Conservation (phyloP, 2,888 invertebrate genomes). For the Drosophila multiciliata region DNA sequence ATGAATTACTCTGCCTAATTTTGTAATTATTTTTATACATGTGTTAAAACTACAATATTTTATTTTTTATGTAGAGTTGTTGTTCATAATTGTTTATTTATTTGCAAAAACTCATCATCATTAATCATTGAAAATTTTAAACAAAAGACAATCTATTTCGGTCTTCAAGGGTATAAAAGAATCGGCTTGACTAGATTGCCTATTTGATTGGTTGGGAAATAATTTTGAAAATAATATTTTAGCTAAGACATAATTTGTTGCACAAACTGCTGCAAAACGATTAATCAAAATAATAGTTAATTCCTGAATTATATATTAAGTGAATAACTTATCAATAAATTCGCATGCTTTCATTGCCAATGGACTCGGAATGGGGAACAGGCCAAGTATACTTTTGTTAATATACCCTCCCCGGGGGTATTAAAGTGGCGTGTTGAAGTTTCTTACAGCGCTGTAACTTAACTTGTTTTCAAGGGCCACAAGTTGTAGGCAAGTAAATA, state of each 20-base stretch:
- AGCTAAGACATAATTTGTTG: background rate
- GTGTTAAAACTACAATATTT: background rate
- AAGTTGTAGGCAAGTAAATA: conserved; percentile 38
- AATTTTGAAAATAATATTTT: background rate
- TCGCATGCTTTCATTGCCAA: background rate
- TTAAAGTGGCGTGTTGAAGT: conserved; percentile 23
- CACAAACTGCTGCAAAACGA: background rate
- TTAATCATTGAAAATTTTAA: background rate
- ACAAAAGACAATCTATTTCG: background rate
- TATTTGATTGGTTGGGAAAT: background rate
- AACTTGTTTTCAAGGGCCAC: conserved; percentile 60
- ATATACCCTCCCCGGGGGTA: conserved; percentile 16
- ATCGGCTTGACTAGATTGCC: background rate
- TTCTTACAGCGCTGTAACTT: conserved; percentile 14
- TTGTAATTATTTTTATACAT: background rate
- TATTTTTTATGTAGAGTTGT: background rate
- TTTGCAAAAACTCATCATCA: background rate
- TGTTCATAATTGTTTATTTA: background rate
- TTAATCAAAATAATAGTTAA: background rate
- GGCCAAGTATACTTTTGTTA: background rate
- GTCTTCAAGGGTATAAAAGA: background rate
- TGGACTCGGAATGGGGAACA: background rate
- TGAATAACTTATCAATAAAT: background rate
- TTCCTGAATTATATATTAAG: background rate
- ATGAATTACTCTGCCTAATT: background rate